Base-by-base conservation (phyloP, 2,888 invertebrate species). In the Kuschelorhynchus macadamiae region DNA sequence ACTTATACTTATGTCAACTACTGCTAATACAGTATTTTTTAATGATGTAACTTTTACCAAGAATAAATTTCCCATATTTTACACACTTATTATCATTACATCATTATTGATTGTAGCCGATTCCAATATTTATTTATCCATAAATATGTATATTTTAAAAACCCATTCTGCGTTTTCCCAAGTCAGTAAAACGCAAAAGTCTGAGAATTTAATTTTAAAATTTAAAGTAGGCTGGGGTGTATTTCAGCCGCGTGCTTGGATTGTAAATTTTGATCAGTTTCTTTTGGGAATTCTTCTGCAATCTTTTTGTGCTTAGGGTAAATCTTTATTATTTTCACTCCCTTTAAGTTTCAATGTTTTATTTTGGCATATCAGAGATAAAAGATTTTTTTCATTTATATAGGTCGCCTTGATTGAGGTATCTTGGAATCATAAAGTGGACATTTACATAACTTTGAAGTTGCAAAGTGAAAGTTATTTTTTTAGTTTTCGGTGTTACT, bases 261-360 rank as follows among this genome's bases (percentile, higher is more conserved):
- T 72, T 73, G 75, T 79, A 79, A 78, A 78, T 79, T 77, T 74
- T 71, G 75, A 78, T 78, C 77, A 77, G 76, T 71, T 71, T 63
- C 74, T 72, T 57, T 60, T 64, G 75, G 79, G 77, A 75, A 74
- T 76, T 74, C 72, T 16, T 56, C 49, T 18, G 55, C 46, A 74
- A 76, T 77, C 69, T 72, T 70, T 62, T 69, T 72, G 61, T 71
- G 71, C 74, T 72, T 72, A 67, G 71, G 70, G 75, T 77, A 79
- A 78, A 80, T 78, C 79, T 79, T 78, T 79, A 79, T 78, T 78
- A 78, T 76, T 75, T 74, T 66, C 69, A 66, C 71, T 77, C 75
- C 77, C 76, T 77, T 77, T 79, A 78, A 79, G 78, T 80, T 63
- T 46, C 47, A 25, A 20, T 47, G 18, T 63, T 53, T 63, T 44